Base-by-base conservation (phyloP, 30 jellyfish, hydroid and myxozoan genomes). In the Pelagia noctiluca region DNA sequence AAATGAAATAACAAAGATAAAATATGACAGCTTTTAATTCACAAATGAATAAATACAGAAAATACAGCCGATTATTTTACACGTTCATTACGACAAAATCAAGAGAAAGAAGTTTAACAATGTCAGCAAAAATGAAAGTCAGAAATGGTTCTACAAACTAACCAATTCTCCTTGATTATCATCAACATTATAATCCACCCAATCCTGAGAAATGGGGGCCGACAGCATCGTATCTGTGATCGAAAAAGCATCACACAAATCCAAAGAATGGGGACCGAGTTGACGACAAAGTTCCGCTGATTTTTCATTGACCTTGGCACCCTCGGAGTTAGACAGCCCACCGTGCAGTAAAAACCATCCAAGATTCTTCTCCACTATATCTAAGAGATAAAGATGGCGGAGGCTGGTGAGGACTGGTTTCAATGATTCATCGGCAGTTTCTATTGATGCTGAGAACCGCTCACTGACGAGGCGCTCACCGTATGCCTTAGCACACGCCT, bases 81-180 rank as follows among this genome's bases (percentile, higher is more conserved):
- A n/a, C n/a, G n/a, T n/a, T n/a, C n/a, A n/a, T n/a, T n/a, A n/a
- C n/a, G n/a, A n/a, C n/a, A n/a, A n/a, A n/a, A n/a, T n/a, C n/a
- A n/a, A n/a, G n/a, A n/a, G n/a, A n/a, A n/a, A n/a, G n/a, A n/a
- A n/a, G n/a, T n/a, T n/a, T n/a, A n/a, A n/a, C n/a, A n/a, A n/a
- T n/a, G n/a, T n/a, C n/a, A n/a, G n/a, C n/a, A n/a, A n/a, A n/a
- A n/a, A n/a, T n/a, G n/a, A n/a, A n/a, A n/a, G n/a, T n/a, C n/a
- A n/a, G n/a, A n/a, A n/a, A n/a, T n/a, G n/a, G n/a, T n/a, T n/a
- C n/a, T n/a, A n/a, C n/a, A n/a, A n/a, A n/a, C n/a, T n/a, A n/a
- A n/a, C n/a, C n/a, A 90, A 85, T 63, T 90, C 97, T 32, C 97
- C 97, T 71, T 83, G 96, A 63, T 90, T 90, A 69, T 90, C 97